Base-by-base conservation (phyloP, 1,140 invertebrate genomes). In the Drosophila watanabei region DNA sequence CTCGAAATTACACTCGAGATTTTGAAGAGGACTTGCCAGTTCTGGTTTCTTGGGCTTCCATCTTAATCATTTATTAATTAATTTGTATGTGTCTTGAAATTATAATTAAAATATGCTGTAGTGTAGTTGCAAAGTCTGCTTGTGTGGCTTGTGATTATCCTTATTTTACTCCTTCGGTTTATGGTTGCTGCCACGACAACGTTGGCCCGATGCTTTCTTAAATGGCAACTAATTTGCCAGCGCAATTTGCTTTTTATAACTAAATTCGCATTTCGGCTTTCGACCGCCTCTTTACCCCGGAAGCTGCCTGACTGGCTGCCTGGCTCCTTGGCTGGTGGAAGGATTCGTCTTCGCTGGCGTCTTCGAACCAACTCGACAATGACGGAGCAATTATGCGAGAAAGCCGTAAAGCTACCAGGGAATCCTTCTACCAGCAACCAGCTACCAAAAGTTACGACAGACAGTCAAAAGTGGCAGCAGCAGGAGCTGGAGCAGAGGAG, bases 191-290 rank as follows among this genome's bases (percentile, higher is more conserved):
- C 79, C 82, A 66, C 43, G 82, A 75, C 68, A 78, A 75, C 73
- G 60, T 43, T 80, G 71, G 45, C 62, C 58, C 66, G 54, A 65
- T 78, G 73, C 65, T 59, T 80, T 64, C 85, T 89, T 88, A 84
- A 88, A 88, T 88, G 85, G 84, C 84, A 84, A 89, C 84, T 88
- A 84, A 88, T 89, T 87, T 88, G 85, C 69, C 71, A 84, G 77
- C 72, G 85, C 85, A 88, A 84, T 88, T 88, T 89, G 73, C 78
- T 79, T 88, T 88, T 88, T 88, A 88, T 89, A 88, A 88, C 84
- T 89, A 89, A 88, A 88, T 89, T 88, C 77, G 84, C 78, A 63
- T 80, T 87, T 79, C 46, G 64, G 60, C 61, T 39, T 46, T 33
- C 24, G 46, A 32, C 14, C 20, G 32, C 49, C 24, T 30, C 43